A percentile compares a stretch with the other conserved stretches of the same genome.
Conservation (phyloP, 1,140 invertebrate species). For the Plodia interpunctella region DNA sequence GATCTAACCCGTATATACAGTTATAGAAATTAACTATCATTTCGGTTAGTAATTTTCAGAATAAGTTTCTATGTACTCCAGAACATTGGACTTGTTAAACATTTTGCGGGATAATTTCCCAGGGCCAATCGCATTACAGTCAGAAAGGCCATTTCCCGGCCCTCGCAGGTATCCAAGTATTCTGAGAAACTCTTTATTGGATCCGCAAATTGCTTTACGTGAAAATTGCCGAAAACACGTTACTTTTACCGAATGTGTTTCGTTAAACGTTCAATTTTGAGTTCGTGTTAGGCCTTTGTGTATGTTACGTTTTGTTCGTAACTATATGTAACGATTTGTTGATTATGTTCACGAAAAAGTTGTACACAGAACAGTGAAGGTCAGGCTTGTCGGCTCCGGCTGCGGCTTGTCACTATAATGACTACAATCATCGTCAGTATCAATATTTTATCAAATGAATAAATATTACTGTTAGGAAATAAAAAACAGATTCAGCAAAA, state of each 20-base stretch:
- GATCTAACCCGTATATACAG: too few relatives aligned
- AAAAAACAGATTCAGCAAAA: background rate
- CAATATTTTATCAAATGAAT: too few relatives aligned
- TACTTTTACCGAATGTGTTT: constrained; percentile 1
- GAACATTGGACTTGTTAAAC: background rate
- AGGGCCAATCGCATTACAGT: background rate
- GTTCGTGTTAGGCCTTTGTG: background rate
- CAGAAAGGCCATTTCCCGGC: background rate
- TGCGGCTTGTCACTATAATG: too few relatives aligned
- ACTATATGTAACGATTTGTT: too few relatives aligned
- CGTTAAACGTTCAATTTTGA: background rate
- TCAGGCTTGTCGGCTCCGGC: too few relatives aligned
- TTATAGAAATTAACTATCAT: too few relatives aligned
- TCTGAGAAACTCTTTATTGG: background rate
- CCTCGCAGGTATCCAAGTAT: background rate
- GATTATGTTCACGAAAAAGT: too few relatives aligned
- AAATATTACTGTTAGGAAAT: background rate
- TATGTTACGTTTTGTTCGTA: too few relatives aligned
- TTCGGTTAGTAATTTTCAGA: too few relatives aligned
- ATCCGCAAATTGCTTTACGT: constrained; percentile 7
- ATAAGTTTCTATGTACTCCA: too few relatives aligned
- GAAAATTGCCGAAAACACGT: constrained; percentile 5
- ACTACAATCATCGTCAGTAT: too few relatives aligned
- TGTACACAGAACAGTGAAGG: too few relatives aligned
- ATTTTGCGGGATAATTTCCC: background rate